Evolutionary conservation across 2,888 invertebrate species (phyloP), one percentile per base, ranked within the genome.

Genomic region (Osmoderma eremita): DNA sequence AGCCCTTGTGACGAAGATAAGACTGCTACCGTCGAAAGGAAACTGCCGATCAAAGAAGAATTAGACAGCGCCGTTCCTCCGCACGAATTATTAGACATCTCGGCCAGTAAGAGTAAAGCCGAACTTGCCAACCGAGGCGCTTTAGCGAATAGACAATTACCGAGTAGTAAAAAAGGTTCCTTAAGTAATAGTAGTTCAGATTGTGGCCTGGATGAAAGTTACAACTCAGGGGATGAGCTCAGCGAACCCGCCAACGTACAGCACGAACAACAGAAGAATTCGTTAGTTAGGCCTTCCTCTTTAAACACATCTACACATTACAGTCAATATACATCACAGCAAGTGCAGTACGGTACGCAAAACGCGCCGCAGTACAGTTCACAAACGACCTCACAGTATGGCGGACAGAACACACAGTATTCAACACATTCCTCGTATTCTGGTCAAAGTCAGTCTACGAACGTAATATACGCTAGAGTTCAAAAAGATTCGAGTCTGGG

Each of bases 11-110:
- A 94, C 73, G 88, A 88, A 20, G 90, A 90, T 70, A 90, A 90
- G 79, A 90, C 90, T 18, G 90, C 90, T 17, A 91, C 91, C 0
- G 90, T 91, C 13, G 91, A 91, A 78, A 83, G 91, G 65, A 91
- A 91, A 77, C 79, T 88, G 63, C 88, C 88, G 0, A 84, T 86
- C 20, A 87, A 87, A 77, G 87, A 94, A 77, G 95, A 95, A 83
- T 85, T 95, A 75, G 94, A 95, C 83, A 88, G 91, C 71, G 94
- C 93, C 0, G 92, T 97, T 68, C 96, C 96, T 62, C 93, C 93
- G 74, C 92, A 93, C 75, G 91, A 90, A 78, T 86, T 96, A 70
- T 86, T 97, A 56, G 97, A 97, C 83, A 93, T 91, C 75, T 92
- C 95, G 1, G 93, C 91, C 13, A 93, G 90, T 71, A 91, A 91